A percentile compares a stretch with the other conserved stretches of the same genome.
Conservation (phyloP, 2,888 invertebrate genomes). For the Pristionchus maxplancki region DNA sequence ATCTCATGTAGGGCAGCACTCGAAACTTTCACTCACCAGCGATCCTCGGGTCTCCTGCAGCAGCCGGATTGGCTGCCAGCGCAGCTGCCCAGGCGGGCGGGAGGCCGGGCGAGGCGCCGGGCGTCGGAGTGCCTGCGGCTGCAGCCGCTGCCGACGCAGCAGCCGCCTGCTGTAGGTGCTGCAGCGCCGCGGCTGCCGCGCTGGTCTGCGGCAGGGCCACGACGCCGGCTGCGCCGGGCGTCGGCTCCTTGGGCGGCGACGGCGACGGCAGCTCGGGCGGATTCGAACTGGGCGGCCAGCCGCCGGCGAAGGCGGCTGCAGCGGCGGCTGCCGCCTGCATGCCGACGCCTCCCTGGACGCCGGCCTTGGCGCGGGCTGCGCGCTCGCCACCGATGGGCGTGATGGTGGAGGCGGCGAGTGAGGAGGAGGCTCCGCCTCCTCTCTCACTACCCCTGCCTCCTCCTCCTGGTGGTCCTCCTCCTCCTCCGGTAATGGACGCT, state of each 20-base stretch:
- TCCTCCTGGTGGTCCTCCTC: too few relatives aligned
- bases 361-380: constrained; percentile 59
- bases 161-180: not conserved
- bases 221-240: constrained; percentile 15
- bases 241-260: constrained; percentile 53
- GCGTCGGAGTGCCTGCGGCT: not conserved
- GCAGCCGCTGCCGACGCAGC: constrained; percentile 20
- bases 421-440: constrained; percentile 29
- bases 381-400: constrained; percentile 65
- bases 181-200: not conserved
- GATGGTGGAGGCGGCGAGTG: constrained; percentile 48
- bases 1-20: not conserved
- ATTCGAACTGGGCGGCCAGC: constrained; percentile 67
- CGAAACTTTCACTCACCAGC: constrained; percentile 8
- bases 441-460: not conserved
- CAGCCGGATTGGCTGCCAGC: constrained; percentile 26
- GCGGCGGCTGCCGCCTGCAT: not conserved
- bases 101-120: not conserved
- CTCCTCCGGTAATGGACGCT: not conserved
- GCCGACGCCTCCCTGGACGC: constrained; percentile 45
- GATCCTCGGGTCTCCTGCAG: constrained; percentile 4
- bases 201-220: not conserved
- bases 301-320: constrained; percentile 45
- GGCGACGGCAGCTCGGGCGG: constrained; percentile 64
- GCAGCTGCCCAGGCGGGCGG: constrained; percentile 31